Evolutionary conservation across 2,113 vertebrate species (phyloP).

Genomic region (Gracilinanus agilis): DNA sequence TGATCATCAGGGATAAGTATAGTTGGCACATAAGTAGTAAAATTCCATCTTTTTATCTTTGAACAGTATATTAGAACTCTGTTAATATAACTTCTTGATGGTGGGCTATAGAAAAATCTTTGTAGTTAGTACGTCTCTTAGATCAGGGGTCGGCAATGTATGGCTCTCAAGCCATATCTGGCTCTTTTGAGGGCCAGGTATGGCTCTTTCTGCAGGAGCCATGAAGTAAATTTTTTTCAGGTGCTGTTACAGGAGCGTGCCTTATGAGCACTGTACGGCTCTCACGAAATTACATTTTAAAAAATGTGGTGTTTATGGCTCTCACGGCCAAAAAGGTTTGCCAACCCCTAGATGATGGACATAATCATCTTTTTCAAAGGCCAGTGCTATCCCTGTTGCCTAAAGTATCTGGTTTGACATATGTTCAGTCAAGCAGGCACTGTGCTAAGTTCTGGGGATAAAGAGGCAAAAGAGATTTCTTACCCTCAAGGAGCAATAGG

Average conservation of each 20-base stretch:
- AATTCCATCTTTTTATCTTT: not conserved
- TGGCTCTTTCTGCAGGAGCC: no score
- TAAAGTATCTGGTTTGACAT: not conserved
- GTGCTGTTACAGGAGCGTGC: no score
- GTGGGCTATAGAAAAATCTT: not conserved
- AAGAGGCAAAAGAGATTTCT: not conserved
- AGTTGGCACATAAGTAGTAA: not conserved
- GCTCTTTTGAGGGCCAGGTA: no score
- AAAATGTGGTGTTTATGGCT: no score
- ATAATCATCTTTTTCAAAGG: not conserved
- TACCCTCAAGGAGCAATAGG: not conserved
- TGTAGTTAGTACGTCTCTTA: not conserved
- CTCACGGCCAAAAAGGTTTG: no score
- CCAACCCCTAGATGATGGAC: not conserved
- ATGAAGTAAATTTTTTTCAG: no score
- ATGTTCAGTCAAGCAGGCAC: not conserved
- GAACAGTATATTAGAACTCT: not conserved
- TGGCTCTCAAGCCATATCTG: no score
- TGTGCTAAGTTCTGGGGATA: not conserved
- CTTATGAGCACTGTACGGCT: no score
- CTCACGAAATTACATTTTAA: no score
- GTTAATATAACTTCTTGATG: not conserved
- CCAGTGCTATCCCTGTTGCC: not conserved
- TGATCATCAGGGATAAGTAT: not conserved
- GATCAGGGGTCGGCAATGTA: no score